Evolutionary conservation across 2,888 invertebrate genomes (phyloP).

Genomic region (Perdita meconis): DNA sequence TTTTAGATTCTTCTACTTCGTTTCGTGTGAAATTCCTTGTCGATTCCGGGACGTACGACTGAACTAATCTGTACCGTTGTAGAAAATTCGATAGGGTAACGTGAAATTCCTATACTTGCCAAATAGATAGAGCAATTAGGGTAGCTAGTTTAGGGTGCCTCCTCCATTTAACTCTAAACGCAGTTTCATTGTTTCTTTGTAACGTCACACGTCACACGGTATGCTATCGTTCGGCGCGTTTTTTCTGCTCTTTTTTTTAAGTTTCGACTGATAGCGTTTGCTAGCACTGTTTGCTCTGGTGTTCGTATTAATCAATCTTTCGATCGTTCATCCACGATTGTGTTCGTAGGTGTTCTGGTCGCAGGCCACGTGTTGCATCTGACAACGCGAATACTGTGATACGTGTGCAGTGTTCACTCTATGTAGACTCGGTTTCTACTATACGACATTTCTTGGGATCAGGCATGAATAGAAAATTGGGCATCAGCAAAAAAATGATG

Average conservation of each 20-base stretch:
- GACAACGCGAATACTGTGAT: conserved; percentile 63
- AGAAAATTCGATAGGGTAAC: conserved; percentile 51
- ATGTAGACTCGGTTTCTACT: no score
- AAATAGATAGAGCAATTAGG: conserved; percentile 71
- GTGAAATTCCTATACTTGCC: conserved; percentile 76
- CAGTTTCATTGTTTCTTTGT: conserved; percentile 23
- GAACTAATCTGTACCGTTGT: conserved; percentile 39
- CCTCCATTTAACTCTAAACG: conserved; percentile 38
- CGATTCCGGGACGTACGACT: conserved; percentile 11
- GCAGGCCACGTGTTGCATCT: conserved; percentile 34
- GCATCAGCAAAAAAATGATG: no score
- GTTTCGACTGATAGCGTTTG: conserved; percentile 54
- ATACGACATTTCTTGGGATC: no score
- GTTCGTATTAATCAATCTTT: conserved; percentile 32
- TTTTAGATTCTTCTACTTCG: conserved; percentile 66
- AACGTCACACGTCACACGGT: conserved; percentile 53
- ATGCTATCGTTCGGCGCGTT: conserved; percentile 29
- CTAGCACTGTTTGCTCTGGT: conserved; percentile 42
- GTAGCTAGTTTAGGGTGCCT: conserved; percentile 65
- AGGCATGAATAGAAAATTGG: no score
- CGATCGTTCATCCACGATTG: conserved; percentile 41
- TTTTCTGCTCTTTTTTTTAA: conserved; percentile 13
- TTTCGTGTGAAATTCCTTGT: no score
- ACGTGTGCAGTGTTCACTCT: conserved; percentile 30
- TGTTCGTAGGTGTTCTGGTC: conserved; percentile 32